phyloP scores from a whole-genome alignment of 1,140 invertebrate species.

The Acyrthosiphon pisum region DNA sequence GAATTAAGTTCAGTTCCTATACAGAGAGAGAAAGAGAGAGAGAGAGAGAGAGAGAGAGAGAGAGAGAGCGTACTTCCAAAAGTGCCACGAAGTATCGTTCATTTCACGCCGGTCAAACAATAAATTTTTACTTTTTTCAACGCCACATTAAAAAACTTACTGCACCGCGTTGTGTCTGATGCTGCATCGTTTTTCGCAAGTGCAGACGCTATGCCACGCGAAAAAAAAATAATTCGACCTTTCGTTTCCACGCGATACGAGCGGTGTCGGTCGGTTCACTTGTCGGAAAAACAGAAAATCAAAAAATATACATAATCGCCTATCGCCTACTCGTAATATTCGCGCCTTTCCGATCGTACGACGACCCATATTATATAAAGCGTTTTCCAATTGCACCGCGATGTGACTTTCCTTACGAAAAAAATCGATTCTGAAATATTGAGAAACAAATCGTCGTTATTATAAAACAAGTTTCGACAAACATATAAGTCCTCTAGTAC shows the following conservation, averaged over 20 bases:
- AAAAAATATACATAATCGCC: too few relatives aligned
- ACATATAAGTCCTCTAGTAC: background rate
- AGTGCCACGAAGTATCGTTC: background rate
- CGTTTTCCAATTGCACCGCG: background rate
- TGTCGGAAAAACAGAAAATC: background rate
- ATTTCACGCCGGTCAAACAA: too few relatives aligned
- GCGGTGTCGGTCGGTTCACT: background rate
- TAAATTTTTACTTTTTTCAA: background rate
- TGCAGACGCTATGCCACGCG: background rate
- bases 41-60: too few relatives aligned
- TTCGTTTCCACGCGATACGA: background rate
- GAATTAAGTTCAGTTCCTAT: too few relatives aligned
- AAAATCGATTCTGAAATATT: background rate
- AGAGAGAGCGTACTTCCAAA: background rate
- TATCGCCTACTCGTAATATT: too few relatives aligned
- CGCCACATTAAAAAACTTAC: background rate
- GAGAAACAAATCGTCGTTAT: background rate
- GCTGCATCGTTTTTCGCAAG: background rate
- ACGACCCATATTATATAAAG: background rate
- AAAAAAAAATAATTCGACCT: background rate
- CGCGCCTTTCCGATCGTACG: background rate
- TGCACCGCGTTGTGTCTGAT: background rate
- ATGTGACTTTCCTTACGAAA: background rate
- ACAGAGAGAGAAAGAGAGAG: too few relatives aligned
- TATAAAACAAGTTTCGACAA: background rate